These are phyloP conservation scores for Mythimna lalbum DNA, from an alignment of 2,888 invertebrate genomes.

Conservation along the genomic window DNA sequence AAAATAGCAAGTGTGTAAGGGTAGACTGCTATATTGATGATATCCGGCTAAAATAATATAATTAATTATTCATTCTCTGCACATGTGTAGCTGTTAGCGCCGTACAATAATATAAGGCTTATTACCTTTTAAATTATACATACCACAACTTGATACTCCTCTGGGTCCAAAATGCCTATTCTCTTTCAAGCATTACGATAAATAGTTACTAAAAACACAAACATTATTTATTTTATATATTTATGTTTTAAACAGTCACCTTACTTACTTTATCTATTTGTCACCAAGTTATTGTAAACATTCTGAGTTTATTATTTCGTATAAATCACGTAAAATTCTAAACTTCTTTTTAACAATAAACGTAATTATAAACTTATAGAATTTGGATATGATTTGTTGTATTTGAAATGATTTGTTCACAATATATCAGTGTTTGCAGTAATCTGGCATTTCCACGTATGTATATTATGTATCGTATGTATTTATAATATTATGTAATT, in stretches of 20 bases:
- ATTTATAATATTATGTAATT: background rate
- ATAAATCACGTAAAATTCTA: background rate
- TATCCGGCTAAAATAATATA: too few species aligned
- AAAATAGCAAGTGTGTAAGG: too few species aligned
- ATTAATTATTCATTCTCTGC: too few species aligned
- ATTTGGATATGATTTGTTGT: background rate
- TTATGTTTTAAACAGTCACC: background rate
- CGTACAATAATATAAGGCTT: too few species aligned
- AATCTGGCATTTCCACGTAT: background rate
- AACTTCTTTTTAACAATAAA: background rate
- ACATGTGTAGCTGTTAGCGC: too few species aligned
- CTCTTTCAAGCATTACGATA: background rate
- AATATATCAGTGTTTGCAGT: background rate
- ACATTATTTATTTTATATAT: background rate
- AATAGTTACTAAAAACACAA: background rate
- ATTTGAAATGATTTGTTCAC: background rate
- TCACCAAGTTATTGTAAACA: background rate
- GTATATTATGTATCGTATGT: background rate
- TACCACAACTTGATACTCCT: too few species aligned
- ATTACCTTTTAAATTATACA: too few species aligned
- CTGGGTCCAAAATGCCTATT: too few species aligned
- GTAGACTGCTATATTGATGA: too few species aligned
- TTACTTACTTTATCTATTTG: background rate
- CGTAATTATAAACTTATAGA: background rate
- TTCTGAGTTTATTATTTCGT: background rate